A percentile compares a stretch with the other conserved stretches of the same genome.
phyloP scores from a whole-genome alignment of 2,113 vertebrate species.

The Phalacrocorax pelagicus region DNA sequence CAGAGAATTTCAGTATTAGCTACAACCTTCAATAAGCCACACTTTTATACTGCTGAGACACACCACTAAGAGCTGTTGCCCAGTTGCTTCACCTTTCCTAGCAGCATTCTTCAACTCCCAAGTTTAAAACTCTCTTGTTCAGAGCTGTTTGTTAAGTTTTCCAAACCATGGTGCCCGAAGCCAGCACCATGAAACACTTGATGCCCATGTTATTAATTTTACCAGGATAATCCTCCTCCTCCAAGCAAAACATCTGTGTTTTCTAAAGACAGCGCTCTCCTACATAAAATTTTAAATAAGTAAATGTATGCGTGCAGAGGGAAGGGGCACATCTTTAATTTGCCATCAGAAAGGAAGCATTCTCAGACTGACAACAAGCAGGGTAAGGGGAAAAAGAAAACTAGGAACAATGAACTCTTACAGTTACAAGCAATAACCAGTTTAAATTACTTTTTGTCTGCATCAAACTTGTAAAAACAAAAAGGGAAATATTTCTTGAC shows the following conservation, averaged over 20 bases:
- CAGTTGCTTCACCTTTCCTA: not conserved
- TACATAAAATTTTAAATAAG: not conserved
- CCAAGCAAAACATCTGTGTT: constrained; percentile 17
- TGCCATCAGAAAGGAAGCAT: not conserved
- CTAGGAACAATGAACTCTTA: not conserved
- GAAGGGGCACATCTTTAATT: not conserved
- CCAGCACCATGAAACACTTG: not conserved
- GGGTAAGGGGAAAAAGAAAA: not conserved
- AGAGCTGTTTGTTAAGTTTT: not conserved
- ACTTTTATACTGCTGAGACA: not conserved
- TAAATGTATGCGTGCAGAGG: not conserved
- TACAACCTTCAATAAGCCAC: not conserved
- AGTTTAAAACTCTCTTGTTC: not conserved
- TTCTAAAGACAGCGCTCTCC: not conserved
- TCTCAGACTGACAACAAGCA: not conserved
- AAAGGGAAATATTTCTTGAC: constrained; percentile 23
- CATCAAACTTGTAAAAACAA: constrained; percentile 5
- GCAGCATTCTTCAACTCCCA: not conserved
- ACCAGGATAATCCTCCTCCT: not conserved
- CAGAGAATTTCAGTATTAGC: not conserved
- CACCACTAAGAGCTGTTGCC: not conserved
- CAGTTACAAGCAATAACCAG: not conserved
- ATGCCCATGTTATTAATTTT: not conserved
- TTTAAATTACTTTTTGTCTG: not conserved
- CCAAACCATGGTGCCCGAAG: not conserved